Percentiles rank a stretch among this genome's conserved stretches.
Conservation (phyloP, 2,888 invertebrate genomes). For the Cataglyphis altisquamis region DNA sequence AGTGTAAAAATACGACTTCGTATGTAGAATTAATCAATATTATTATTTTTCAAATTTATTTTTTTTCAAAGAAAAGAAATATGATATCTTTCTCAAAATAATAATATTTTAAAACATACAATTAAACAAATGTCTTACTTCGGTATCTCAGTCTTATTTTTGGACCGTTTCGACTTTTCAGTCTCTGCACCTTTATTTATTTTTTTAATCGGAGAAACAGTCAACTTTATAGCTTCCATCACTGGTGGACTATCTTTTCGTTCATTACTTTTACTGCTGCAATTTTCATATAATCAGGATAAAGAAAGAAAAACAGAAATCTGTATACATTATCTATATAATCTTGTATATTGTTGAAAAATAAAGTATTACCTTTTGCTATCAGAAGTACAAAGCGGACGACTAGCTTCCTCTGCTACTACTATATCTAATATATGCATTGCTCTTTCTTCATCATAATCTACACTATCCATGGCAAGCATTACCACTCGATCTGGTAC, state of each 20-base stretch:
- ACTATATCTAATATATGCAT: conserved; percentile 92
- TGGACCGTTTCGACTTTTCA: conserved; percentile 84
- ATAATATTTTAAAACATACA: conserved; percentile 3
- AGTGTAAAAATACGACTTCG: neutral
- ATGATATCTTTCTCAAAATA: neutral
- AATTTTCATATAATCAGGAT: conserved; percentile 31
- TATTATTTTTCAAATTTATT: neutral
- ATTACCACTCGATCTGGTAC: conserved; percentile 93
- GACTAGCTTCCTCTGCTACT: conserved; percentile 89
- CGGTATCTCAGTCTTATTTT: conserved; percentile 85
- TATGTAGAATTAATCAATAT: neutral
- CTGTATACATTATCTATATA: neutral
- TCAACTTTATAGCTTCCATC: conserved; percentile 84
- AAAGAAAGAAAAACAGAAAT: neutral
- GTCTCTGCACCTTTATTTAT: conserved; percentile 79
- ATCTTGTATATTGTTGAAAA: conserved; percentile 17
- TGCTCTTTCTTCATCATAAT: conserved; percentile 94
- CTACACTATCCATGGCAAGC: conserved; percentile 95
- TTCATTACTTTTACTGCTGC: conserved; percentile 83
- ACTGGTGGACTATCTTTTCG: conserved; percentile 83
- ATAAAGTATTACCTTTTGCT: conserved; percentile 80
- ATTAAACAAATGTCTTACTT: conserved; percentile 81
- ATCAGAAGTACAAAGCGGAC: conserved; percentile 83
- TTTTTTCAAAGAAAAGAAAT: neutral
- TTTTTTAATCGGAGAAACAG: conserved; percentile 84